phyloP scores from a whole-genome alignment of 1,140 invertebrate species.

The Lithobius niger region DNA sequence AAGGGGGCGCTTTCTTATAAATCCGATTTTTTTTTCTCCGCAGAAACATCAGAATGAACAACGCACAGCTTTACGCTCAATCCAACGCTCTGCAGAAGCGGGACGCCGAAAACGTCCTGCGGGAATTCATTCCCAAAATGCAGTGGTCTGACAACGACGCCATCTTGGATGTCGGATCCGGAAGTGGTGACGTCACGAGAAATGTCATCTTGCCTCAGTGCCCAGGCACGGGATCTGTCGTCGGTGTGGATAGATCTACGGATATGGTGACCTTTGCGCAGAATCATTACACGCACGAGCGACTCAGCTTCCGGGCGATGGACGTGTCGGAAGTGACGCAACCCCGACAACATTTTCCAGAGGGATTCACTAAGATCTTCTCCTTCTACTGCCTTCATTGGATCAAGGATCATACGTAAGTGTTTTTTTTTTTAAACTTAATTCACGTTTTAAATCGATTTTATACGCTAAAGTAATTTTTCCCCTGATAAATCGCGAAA shows the following conservation, averaged over 20 bases:
- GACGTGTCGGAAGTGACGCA: constrained; percentile 45
- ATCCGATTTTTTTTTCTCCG: neutral
- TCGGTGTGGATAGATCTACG: constrained; percentile 51
- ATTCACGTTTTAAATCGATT: neutral
- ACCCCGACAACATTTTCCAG: constrained; percentile 20
- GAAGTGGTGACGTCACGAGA: constrained; percentile 55
- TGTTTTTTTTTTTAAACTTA: neutral
- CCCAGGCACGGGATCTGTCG: constrained; percentile 31
- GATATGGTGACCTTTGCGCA: constrained; percentile 54
- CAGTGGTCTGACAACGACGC: constrained; percentile 42
- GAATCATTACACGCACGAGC: constrained; percentile 27
- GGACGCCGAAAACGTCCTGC: constrained; percentile 48
- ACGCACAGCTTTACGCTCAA: constrained; percentile 44
- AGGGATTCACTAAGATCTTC: constrained; percentile 49
- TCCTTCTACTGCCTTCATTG: constrained; percentile 74
- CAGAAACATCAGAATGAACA: constrained; percentile 37
- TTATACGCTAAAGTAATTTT: neutral
- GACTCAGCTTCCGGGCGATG: constrained; percentile 43
- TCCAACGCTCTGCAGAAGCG: constrained; percentile 49
- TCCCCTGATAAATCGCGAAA: neutral
- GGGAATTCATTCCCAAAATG: constrained; percentile 44
- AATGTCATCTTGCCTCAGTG: constrained; percentile 49
- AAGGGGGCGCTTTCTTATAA: too few species aligned
- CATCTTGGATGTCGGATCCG: constrained; percentile 63
- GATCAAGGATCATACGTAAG: constrained; percentile 54